Evolutionary conservation across 64 coral and sea anemone genomes (phyloP).

Genomic region (Platygyra sinensis): DNA sequence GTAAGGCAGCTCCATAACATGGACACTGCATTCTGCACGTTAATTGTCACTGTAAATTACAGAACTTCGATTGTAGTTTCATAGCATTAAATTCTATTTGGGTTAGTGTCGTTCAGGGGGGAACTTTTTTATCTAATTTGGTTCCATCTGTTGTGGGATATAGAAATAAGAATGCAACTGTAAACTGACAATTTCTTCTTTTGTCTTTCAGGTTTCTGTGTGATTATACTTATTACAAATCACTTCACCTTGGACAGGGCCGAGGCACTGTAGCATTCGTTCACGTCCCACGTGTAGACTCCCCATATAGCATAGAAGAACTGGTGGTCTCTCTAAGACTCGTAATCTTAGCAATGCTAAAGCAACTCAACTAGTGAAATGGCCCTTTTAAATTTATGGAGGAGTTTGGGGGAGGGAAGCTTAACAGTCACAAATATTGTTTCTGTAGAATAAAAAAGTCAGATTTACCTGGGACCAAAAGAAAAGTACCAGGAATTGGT

Average conservation of each 20-base stretch:
- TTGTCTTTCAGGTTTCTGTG: constrained; percentile 67
- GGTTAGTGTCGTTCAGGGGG: too few relatives aligned
- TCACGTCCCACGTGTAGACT: constrained; percentile 61
- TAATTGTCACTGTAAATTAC: too few relatives aligned
- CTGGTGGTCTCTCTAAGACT: constrained; percentile 54
- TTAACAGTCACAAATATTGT: not conserved
- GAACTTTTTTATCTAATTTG: not conserved
- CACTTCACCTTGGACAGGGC: constrained; percentile 47
- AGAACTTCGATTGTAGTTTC: too few relatives aligned
- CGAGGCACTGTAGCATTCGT: constrained; percentile 60
- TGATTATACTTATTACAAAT: constrained; percentile 80
- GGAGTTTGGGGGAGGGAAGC: not conserved
- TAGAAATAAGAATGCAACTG: not conserved
- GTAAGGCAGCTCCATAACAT: too few relatives aligned
- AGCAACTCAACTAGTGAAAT: constrained; percentile 34
- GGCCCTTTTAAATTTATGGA: not conserved
- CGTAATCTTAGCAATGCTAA: constrained; percentile 56
- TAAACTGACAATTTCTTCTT: not conserved
- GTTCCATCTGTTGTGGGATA: not conserved
- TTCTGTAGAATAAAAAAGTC: too few relatives aligned
- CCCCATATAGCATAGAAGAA: constrained; percentile 59
- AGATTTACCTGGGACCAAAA: too few relatives aligned
- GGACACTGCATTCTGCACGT: too few relatives aligned
- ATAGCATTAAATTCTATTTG: too few relatives aligned
- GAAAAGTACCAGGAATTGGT: too few relatives aligned